Base-by-base conservation (phyloP, 2,797 vertebrate species). In the Borostomias antarcticus region DNA sequence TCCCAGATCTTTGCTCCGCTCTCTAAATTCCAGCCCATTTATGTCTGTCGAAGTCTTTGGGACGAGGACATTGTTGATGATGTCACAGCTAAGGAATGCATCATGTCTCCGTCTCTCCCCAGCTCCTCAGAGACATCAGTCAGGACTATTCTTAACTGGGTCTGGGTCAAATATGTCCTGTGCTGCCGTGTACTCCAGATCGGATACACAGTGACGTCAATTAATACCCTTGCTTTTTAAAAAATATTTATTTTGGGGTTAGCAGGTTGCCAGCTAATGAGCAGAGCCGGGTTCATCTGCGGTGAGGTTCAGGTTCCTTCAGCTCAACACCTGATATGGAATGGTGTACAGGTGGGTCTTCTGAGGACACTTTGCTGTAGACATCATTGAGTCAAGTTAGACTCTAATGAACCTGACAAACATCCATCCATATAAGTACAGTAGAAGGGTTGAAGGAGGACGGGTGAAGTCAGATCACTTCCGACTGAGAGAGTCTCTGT, bases 41-140 rank as follows among this genome's bases (percentile, higher is more conserved):
- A 45, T 67, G 71, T 82, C 68, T 67, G 73, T 79, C 80, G 21
- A 81, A 74, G 72, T 78, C 68, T 79, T 81, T 81, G 78, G 73
- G 72, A 74, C 83, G 85, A 83, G 84, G 84, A 79, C 82, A 68
- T 7, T 8, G 23, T 25, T 7, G 11, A 32, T 85, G 78, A 83
- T 77, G 77, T 74, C 71, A 82, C 19, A 45, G 68, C 47, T 61
- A 72, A 84, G 73, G 82, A 87, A 89, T 82, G 69, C 78, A 78
- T 83, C 58, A 62, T 75, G 76, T 74, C 75, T 77, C 75, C 28
- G 75, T 74, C 64, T 77, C 71, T 68, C 69, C 73, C 72, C 70
- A 68, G n/a, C 56, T 86, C 80, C 80, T 80, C 61, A 67, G 84
- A 88, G 85, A 82, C 72, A 68, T 70, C 56, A 28, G 57, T 68